These are phyloP conservation scores for Trichonephila clavata DNA, from an alignment of 1,140 invertebrate species.

Conservation along the genomic window DNA sequence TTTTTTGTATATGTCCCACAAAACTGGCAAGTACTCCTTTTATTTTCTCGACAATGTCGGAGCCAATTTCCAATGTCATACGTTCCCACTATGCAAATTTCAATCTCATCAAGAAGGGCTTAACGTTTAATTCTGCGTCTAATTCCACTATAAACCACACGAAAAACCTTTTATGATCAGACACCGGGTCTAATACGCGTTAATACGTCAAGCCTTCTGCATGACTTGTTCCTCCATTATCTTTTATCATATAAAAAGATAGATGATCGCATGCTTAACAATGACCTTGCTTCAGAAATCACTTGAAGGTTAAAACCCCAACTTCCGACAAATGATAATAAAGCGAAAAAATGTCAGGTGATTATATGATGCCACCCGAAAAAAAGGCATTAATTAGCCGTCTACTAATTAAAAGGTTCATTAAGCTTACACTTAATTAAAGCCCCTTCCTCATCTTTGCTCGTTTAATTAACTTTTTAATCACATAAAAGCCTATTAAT, in stretches of 20 bases:
- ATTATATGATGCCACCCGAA: not conserved
- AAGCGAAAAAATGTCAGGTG: not conserved
- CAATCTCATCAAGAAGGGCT: too few species aligned
- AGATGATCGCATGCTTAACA: constrained; percentile 14
- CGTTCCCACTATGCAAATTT: too few species aligned
- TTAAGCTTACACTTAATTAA: constrained; percentile 44
- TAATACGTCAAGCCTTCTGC: too few species aligned
- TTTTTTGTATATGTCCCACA: too few species aligned
- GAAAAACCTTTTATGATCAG: too few species aligned
- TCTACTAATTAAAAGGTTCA: constrained; percentile 42
- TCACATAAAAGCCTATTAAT: constrained; percentile 22
- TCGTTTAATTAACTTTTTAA: constrained; percentile 58
- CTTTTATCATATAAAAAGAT: not conserved
- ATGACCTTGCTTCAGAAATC: constrained; percentile 2
- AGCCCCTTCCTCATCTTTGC: constrained; percentile 5
- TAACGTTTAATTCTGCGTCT: too few species aligned
- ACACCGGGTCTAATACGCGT: too few species aligned
- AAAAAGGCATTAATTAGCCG: constrained; percentile 26
- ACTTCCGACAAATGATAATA: not conserved
- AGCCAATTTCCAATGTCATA: too few species aligned
- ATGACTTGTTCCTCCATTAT: not conserved
- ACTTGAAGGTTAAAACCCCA: constrained; percentile 25
- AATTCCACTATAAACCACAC: too few species aligned
- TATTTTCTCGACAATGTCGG: too few species aligned
- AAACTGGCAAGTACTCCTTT: too few species aligned